phyloP scores from a whole-genome alignment of 2,113 vertebrate species.

The Craseonycteris thonglongyai region DNA sequence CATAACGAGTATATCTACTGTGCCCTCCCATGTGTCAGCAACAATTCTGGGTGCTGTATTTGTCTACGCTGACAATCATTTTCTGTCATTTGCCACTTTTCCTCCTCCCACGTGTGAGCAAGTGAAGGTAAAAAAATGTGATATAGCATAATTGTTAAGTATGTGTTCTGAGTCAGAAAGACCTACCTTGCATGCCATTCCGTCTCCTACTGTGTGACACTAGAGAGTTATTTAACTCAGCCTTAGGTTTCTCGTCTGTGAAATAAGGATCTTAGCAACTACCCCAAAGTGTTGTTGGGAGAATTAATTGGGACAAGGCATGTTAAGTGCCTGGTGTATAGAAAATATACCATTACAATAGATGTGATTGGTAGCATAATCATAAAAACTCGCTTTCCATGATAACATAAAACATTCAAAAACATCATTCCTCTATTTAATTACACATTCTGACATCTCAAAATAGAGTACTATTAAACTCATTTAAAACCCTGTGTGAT shows the following conservation, averaged over 20 bases:
- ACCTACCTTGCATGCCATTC: not conserved
- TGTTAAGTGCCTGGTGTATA: not conserved
- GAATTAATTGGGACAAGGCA: not conserved
- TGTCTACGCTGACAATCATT: not conserved
- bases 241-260: not conserved
- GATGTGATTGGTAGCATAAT: not conserved
- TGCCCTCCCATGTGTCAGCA: not conserved
- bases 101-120: too few species aligned
- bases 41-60: not conserved
- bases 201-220: not conserved
- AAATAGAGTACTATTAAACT: conserved; percentile 7
- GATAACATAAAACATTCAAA: not conserved
- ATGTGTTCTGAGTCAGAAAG: not conserved
- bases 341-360: not conserved
- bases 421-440: not conserved
- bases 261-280: not conserved
- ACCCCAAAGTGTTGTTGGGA: not conserved
- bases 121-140: not conserved
- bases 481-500: not conserved
- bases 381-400: not conserved
- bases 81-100: not conserved
- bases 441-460: not conserved
- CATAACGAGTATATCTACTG: not conserved
- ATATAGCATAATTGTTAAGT: not conserved
- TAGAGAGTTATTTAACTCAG: not conserved